phyloP scores from a whole-genome alignment of 2,113 vertebrate species.

The Xiphorhynchus elegans region DNA sequence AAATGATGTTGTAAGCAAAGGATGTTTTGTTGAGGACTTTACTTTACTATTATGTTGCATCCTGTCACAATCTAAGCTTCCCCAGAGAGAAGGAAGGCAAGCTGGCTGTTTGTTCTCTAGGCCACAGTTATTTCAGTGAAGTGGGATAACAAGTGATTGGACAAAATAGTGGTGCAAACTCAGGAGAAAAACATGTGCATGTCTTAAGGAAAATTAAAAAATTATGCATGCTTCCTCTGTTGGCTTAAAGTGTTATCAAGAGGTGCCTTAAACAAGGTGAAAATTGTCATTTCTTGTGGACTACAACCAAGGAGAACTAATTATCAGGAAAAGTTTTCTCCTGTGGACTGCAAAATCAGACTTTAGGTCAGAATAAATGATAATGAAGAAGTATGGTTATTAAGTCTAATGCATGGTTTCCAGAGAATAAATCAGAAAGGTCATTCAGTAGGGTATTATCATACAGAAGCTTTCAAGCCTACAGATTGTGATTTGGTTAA shows the following conservation, averaged over 20 bases:
- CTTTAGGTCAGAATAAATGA: conserved; percentile 75
- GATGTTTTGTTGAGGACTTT: background rate
- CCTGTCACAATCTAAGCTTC: background rate
- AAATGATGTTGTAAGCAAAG: background rate
- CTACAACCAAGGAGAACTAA: conserved; percentile 71
- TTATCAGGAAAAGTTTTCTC: conserved; percentile 72
- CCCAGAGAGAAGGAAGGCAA: background rate
- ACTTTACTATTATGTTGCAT: conserved; percentile 3
- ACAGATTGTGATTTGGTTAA: conserved; percentile 67
- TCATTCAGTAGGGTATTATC: conserved; percentile 64
- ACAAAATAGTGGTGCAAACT: conserved; percentile 40
- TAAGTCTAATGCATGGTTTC: conserved; percentile 66
- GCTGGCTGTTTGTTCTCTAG: background rate
- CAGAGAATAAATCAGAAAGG: conserved; percentile 71
- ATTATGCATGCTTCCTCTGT: conserved; percentile 23
- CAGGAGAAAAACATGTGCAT: conserved; percentile 8
- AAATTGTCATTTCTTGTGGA: conserved; percentile 75
- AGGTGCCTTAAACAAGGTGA: conserved; percentile 70
- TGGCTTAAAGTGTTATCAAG: conserved; percentile 66
- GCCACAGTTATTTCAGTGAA: background rate
- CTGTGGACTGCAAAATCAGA: conserved; percentile 61
- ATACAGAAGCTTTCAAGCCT: conserved; percentile 60
- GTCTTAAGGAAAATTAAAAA: conserved; percentile 13
- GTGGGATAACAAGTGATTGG: background rate
- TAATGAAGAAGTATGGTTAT: conserved; percentile 71